Evolutionary conservation across 1,140 invertebrate species (phyloP).

Genomic region (Pararge aegeria): DNA sequence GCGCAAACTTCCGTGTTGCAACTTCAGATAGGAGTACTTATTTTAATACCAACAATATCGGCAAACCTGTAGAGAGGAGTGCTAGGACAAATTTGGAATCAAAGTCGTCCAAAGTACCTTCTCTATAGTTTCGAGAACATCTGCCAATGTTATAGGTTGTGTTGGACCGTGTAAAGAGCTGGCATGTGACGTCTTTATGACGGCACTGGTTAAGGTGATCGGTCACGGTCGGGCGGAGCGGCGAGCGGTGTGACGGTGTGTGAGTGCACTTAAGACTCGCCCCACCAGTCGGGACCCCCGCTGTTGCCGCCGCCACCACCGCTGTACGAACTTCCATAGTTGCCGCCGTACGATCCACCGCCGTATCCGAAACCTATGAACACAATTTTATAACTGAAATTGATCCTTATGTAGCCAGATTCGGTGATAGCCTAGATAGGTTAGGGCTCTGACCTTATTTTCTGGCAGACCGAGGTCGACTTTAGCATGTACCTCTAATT

Average conservation of each 20-base stretch:
- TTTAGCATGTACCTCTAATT: too few relatives aligned
- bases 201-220: not conserved
- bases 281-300: constrained; percentile 71
- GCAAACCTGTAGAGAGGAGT: too few relatives aligned
- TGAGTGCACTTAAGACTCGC: constrained; percentile 54
- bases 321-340: constrained; percentile 75
- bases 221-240: constrained; percentile 17
- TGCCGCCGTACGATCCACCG: constrained; percentile 69
- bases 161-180: not conserved
- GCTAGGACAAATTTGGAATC: not conserved
- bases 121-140: not conserved
- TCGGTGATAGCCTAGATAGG: too few relatives aligned
- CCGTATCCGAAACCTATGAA: constrained; percentile 65
- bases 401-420: too few relatives aligned
- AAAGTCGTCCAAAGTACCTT: too few relatives aligned
- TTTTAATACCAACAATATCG: too few relatives aligned
- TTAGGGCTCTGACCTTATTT: too few relatives aligned
- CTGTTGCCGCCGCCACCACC: constrained; percentile 69
- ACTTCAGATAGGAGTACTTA: too few relatives aligned
- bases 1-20: too few relatives aligned
- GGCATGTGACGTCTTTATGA: not conserved
- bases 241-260: constrained; percentile 31
- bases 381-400: too few relatives aligned
- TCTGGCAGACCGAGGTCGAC: too few relatives aligned
- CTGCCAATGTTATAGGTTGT: constrained; percentile 9